Evolutionary conservation across 2,797 vertebrate species (phyloP).

Genomic region (Enteromius anoplus): DNA sequence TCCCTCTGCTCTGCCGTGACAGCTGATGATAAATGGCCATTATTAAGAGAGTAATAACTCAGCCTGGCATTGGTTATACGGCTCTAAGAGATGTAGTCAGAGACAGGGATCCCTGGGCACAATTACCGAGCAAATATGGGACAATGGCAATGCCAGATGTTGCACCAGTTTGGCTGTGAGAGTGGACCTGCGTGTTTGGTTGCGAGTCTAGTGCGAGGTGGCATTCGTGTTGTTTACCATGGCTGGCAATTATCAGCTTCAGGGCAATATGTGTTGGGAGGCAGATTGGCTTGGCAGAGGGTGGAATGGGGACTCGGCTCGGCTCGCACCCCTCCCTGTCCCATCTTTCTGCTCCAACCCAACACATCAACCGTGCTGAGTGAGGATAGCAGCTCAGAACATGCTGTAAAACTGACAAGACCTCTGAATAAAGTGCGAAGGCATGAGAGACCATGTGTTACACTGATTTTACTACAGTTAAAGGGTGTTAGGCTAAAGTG

Average conservation of each 20-base stretch:
- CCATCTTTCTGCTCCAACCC: conserved; percentile 53
- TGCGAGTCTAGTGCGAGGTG: conserved; percentile 54
- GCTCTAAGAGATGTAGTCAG: conserved; percentile 47
- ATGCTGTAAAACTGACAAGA: conserved; percentile 41
- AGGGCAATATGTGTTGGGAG: conserved; percentile 59
- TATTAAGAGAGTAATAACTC: conserved; percentile 73
- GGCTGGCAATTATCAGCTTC: conserved; percentile 68
- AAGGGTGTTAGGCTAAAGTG: not conserved
- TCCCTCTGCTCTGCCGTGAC: conserved; percentile 64
- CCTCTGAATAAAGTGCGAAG: conserved; percentile 15
- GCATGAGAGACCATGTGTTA: conserved; percentile 3
- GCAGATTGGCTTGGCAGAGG: conserved; percentile 72
- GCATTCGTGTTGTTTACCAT: conserved; percentile 52
- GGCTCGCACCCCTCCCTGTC: conserved; percentile 41
- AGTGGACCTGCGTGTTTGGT: conserved; percentile 47
- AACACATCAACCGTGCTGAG: conserved; percentile 34
- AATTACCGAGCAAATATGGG: conserved; percentile 67
- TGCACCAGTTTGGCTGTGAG: conserved; percentile 60
- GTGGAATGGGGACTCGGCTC: conserved; percentile 47
- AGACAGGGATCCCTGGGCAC: conserved; percentile 60
- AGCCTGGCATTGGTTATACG: conserved; percentile 61
- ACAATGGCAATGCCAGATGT: conserved; percentile 73
- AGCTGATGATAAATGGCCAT: conserved; percentile 78
- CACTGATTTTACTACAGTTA: not conserved
- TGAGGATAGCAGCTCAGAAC: conserved; percentile 32